These are phyloP conservation scores for Rousettus madagascariensis DNA, from an alignment of 2,797 vertebrate genomes.

Conservation along the genomic window DNA sequence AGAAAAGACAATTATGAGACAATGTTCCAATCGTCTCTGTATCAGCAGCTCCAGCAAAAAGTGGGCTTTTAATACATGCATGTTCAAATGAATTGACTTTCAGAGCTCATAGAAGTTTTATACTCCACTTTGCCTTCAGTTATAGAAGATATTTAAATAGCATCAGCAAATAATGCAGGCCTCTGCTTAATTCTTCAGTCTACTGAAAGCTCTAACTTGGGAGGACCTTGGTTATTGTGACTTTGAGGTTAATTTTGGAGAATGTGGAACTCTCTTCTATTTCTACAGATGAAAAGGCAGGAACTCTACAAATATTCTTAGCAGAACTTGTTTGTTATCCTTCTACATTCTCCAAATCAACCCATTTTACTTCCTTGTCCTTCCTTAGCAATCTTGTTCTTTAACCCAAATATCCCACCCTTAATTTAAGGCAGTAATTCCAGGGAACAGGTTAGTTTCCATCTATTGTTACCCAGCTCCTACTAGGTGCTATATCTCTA, in stretches of 20 bases:
- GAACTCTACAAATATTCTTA: neutral
- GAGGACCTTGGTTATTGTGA: neutral
- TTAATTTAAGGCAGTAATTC: neutral
- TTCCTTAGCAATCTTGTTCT: neutral
- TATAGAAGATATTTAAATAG: neutral
- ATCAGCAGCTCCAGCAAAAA: neutral
- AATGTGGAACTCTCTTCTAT: neutral
- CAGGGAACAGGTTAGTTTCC: neutral
- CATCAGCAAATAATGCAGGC: neutral
- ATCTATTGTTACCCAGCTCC: neutral
- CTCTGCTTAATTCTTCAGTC: neutral
- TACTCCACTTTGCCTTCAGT: neutral
- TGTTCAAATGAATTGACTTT: neutral
- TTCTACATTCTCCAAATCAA: neutral
- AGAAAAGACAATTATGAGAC: neutral
- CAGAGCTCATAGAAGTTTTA: neutral
- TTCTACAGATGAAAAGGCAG: neutral
- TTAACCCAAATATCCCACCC: neutral
- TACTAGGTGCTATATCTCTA: neutral
- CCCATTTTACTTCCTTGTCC: neutral
- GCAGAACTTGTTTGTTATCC: neutral
- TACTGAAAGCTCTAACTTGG: neutral
- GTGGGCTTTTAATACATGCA: neutral
- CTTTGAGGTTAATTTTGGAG: neutral
- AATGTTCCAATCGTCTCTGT: neutral